Conservation (phyloP, 2,113 vertebrate species). For the Chitala chitala region DNA sequence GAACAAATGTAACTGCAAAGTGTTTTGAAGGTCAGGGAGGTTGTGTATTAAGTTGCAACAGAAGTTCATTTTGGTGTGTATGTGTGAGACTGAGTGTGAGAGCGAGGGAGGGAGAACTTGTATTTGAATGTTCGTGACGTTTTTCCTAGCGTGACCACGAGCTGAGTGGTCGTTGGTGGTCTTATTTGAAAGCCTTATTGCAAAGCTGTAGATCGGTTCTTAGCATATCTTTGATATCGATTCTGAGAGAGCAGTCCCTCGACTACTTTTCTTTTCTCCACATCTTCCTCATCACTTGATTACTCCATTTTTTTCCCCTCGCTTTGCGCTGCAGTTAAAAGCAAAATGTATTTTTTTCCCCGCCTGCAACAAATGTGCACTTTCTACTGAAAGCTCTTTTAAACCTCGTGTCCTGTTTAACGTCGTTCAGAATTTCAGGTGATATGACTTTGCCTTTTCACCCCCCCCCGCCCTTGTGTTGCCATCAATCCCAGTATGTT, state of each 20-base stretch:
- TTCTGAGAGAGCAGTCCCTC: background rate
- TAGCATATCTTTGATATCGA: background rate
- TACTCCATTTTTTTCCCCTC: background rate
- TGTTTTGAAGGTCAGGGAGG: background rate
- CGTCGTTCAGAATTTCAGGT: background rate
- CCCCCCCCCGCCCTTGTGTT: no score
- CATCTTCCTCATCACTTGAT: background rate
- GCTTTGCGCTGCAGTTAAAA: background rate
- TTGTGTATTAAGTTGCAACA: background rate
- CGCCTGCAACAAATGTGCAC: background rate
- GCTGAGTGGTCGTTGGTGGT: no score
- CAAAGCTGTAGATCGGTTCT: background rate
- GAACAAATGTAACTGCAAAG: background rate
- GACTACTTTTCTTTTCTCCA: background rate
- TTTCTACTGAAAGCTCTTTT: conserved; percentile 4
- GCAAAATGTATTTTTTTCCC: background rate
- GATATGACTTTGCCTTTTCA: no score
- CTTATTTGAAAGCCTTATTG: background rate
- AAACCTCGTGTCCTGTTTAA: background rate
- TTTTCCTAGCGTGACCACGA: background rate
- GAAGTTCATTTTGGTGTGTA: background rate
- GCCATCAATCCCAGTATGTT: no score
- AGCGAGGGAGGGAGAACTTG: background rate
- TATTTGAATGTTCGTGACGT: background rate
- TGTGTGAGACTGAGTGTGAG: background rate